Conservation (phyloP, 2,888 invertebrate species). For the Lithophane semibrunnea region DNA sequence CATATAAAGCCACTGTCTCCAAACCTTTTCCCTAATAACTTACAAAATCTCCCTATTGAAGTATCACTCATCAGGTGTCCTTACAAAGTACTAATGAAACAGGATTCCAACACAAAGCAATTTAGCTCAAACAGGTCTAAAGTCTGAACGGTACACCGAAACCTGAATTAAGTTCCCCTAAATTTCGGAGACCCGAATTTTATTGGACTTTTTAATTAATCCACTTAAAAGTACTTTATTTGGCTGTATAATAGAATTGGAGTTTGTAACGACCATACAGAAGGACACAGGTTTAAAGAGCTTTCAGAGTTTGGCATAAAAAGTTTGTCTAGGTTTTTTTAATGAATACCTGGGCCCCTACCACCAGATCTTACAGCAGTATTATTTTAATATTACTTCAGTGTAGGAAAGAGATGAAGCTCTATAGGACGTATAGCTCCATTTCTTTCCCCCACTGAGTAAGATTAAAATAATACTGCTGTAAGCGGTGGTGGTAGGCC, state of each 20-base stretch:
- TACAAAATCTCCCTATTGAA: constrained; percentile 23
- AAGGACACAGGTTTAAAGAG: constrained; percentile 13
- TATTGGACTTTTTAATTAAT: constrained; percentile 69
- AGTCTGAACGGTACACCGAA: constrained; percentile 30
- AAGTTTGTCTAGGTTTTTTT: constrained; percentile 6
- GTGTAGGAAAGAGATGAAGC: too few relatives aligned
- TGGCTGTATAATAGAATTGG: constrained; percentile 54
- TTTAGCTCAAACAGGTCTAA: constrained; percentile 44
- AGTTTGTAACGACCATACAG: constrained; percentile 38
- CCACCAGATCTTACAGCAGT: too few relatives aligned
- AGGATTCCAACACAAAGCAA: constrained; percentile 40
- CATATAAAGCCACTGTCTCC: not conserved
- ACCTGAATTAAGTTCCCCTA: constrained; percentile 52
- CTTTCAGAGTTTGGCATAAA: not conserved
- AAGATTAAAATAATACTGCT: too few relatives aligned
- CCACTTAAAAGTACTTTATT: constrained; percentile 64
- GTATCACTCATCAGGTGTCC: constrained; percentile 15
- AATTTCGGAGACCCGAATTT: constrained; percentile 61
- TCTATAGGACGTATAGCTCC: too few relatives aligned
- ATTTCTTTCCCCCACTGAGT: too few relatives aligned
- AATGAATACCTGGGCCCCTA: too few relatives aligned
- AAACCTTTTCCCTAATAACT: constrained; percentile 1
- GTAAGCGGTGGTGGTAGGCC: too few relatives aligned
- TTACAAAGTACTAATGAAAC: constrained; percentile 29
- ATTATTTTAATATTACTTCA: too few relatives aligned